Evolutionary conservation across 2,113 vertebrate genomes (phyloP), one percentile per base, ranked within the genome.

Genomic region (Hystrix cristata): DNA sequence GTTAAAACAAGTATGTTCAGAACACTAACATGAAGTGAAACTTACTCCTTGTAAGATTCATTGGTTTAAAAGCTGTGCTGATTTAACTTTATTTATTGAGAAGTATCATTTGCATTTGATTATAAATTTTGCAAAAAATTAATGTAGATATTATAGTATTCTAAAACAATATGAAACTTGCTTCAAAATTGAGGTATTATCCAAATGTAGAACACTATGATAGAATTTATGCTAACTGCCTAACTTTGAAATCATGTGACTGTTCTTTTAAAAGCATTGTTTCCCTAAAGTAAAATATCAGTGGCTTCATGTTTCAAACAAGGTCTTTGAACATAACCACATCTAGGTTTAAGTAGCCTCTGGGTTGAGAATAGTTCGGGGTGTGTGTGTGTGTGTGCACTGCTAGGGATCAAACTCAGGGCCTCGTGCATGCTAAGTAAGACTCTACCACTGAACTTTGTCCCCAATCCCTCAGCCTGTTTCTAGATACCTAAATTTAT

Each of bases 1-100:
- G 15, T 72, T 94, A 62, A 91, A 64, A 72, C 29, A 71, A 57
- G 1, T 59, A 12, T 29, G 78, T 89, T 93, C 16, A 80, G 53
- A 89, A 71, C 53, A 83, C 31, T 9, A 82, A 34, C 48, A 46
- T 91, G 43, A 93, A 92, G 15, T 94, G 53, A 93, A 64, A 43
- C 60, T 57, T 91, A 51, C 84, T 21, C 43, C 8, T 88, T 64
- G 21, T 9, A 23, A 60, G 27, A 82, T n/a, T 90, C 21, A 59
- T 82, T 96, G 25, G 7, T 80, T 89, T 78, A 80, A 88, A 43
- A 71, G 62, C 14, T 51, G 43, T 81, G 60, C 14, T 38, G 55
- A 21, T 81, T 88, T 71, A 78, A 76, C 67, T 79, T 72, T 51
- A 64, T 82, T 90, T 86, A 71, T 76, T 81, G 23, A 86, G 83